Percentiles rank a stretch among this genome's conserved stretches.
Evolutionary conservation across 2,113 vertebrate species (phyloP).

Genomic region (rat (Rattus norvegicus)): GRCr8 NC_086020.1:113953001-113953500

Average conservation of each 20-base stretch:
- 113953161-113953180: not conserved
- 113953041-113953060: not conserved
- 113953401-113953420: not conserved
- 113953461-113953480: not conserved
- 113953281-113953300: not conserved
- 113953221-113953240: not conserved
- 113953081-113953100: not conserved
- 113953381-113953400: not conserved
- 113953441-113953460: not conserved
- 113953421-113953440: not conserved
- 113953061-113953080: not conserved
- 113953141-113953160: not conserved
- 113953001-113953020: not conserved
- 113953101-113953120: not conserved
- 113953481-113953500: slow-evolving; percentile 3
- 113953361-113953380: not conserved
- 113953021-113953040: not conserved
- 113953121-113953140: not conserved
- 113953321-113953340: not conserved
- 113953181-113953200: not conserved
- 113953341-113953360: not conserved
- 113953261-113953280: not conserved
- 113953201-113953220: not conserved
- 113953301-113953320: not conserved
- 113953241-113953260: no score